These are phyloP conservation scores for Hucho hucho DNA, from an alignment of 2,113 vertebrate genomes.

Conservation along the genomic window DNA sequence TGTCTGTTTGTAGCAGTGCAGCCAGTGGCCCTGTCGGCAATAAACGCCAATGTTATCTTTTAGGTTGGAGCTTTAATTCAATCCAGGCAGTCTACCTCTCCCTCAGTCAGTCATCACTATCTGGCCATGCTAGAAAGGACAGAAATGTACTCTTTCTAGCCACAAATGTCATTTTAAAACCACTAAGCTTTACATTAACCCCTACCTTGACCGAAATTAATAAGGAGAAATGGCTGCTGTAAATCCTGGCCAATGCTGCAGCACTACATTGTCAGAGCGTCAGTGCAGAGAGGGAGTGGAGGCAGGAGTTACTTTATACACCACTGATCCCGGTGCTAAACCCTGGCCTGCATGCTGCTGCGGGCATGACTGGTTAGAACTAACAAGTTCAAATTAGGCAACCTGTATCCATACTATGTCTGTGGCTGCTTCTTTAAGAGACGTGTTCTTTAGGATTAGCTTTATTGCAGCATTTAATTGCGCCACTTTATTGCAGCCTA, in stretches of 20 bases:
- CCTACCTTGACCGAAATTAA: not conserved
- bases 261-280: not conserved
- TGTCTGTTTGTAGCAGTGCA: conserved; percentile 16
- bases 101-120: not conserved
- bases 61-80: not conserved
- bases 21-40: conserved; percentile 16
- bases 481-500: too few species aligned
- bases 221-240: not conserved
- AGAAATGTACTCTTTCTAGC: not conserved
- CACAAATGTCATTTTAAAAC: not conserved
- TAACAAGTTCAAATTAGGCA: not conserved
- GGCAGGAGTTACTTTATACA: conserved; percentile 6
- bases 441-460: too few species aligned
- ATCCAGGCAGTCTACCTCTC: not conserved
- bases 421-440: too few species aligned
- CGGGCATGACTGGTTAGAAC: not conserved
- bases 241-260: conserved; percentile 7
- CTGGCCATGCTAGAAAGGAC: not conserved
- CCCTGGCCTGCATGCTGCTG: not conserved
- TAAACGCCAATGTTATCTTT: conserved; percentile 22
- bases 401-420: not conserved
- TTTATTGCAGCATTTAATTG: too few species aligned
- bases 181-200: not conserved
- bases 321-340: not conserved
- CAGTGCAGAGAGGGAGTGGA: not conserved